Conservation (phyloP, 2,113 vertebrate genomes). For the Clinocottus analis region DNA sequence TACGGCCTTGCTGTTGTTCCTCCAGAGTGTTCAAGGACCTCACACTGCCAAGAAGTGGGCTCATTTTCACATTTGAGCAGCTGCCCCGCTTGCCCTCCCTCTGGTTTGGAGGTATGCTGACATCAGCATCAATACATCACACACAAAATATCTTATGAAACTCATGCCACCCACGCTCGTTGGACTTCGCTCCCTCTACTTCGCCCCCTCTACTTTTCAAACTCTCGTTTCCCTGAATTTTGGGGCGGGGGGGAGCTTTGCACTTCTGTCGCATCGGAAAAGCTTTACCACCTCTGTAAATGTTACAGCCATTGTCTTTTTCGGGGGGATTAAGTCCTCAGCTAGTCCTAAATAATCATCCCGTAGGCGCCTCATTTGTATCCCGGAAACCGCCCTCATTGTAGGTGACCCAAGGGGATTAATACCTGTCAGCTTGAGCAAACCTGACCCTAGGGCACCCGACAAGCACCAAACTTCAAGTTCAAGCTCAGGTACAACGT, state of each 20-base stretch:
- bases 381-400: constrained; percentile 34
- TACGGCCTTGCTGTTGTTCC: constrained; percentile 58
- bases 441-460: constrained; percentile 44
- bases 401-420: constrained; percentile 48
- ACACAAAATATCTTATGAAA: constrained; percentile 58
- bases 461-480: constrained; percentile 15
- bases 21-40: constrained; percentile 54
- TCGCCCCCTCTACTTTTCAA: constrained; percentile 45
- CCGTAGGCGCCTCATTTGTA: constrained; percentile 31
- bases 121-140: constrained; percentile 75
- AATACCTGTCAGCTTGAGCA: constrained; percentile 63
- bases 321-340: constrained; percentile 36
- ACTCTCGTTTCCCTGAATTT: constrained; percentile 41
- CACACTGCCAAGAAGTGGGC: constrained; percentile 42
- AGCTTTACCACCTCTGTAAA: constrained; percentile 44
- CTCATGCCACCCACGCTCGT: constrained; percentile 44
- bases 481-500: constrained; percentile 57
- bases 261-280: constrained; percentile 48
- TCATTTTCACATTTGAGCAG: constrained; percentile 53
- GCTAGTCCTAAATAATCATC: constrained; percentile 29
- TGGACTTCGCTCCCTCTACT: constrained; percentile 41
- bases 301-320: constrained; percentile 32
- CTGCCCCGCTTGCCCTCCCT: constrained; percentile 35
- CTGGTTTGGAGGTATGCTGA: constrained; percentile 65
- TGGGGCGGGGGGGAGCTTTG: constrained; percentile 39